Evolutionary conservation across 1,140 invertebrate species (phyloP), one percentile per base, ranked within the genome.

Genomic region (Tetramorium parvispinum): DNA sequence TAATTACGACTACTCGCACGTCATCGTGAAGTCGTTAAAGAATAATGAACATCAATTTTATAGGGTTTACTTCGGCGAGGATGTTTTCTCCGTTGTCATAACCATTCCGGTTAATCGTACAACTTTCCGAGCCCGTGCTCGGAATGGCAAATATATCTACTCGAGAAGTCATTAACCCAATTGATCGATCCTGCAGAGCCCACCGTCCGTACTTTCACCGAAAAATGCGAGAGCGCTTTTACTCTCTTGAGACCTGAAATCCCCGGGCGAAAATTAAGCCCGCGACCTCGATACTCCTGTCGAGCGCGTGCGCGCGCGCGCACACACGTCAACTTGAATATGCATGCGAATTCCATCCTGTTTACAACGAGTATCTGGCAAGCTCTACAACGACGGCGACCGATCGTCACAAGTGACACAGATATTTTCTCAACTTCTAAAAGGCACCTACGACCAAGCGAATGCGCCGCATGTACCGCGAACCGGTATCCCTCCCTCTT

Each of bases 271-370:
- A 81, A 68, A 81, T 79, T 65, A 81, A 70, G 53, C 37, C 18
- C 43, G 40, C 73, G 89, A 81, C 88, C 78, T 82, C 71, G 73
- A 88, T 77, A 61, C 68, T 55, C 55, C 65, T 37, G 87, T 89
- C 88, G 83, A 32, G 27, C 27, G 27, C 27, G n/a, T n/a, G 27
- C 27, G 32, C 32, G 32, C 3, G 86, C 73, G 59, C 78, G 24
- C 75, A 87, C 76, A 40, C 73, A 18, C 75, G 65, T 71, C 49
- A 55, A 55, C 77, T 92, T 93, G 91, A 93, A 93, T 93, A 92
- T 92, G 90, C 91, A 93, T 93, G 92, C 89, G 87, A 93, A 94
- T 94, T 94, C 90, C 88, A 92, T 93, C 87, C 92, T 93, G 92
- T 92, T 92, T 93, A 91, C 90, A 91, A 87, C 85, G 79, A 85